Percentiles rank a stretch among this genome's conserved stretches.
Evolutionary conservation across 2,797 vertebrate genomes (phyloP).

Genomic region (Lepidocolaptes lacrymiger): DNA sequence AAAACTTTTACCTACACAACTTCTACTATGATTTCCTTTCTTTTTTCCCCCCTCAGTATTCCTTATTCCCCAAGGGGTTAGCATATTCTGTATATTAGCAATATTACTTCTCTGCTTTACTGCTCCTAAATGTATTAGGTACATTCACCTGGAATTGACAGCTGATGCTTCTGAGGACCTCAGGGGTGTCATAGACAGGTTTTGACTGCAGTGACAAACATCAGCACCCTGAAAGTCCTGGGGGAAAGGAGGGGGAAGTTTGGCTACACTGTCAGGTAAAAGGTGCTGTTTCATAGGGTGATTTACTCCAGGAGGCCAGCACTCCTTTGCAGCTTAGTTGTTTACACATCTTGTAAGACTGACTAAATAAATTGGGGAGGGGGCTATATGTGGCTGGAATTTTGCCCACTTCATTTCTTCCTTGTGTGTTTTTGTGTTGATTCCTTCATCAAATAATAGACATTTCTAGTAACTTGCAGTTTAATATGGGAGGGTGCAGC

Average conservation of each 20-base stretch:
- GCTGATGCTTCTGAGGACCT: neutral
- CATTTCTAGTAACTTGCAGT: neutral
- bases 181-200: neutral
- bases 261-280: neutral
- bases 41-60: neutral
- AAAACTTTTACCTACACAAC: conserved; percentile 66
- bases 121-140: neutral
- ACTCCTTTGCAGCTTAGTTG: neutral
- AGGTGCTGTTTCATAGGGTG: neutral
- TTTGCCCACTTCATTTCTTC: neutral
- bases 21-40: conserved; percentile 27
- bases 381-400: neutral
- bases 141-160: neutral
- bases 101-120: conserved; percentile 53
- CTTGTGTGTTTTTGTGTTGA: neutral
- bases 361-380: neutral
- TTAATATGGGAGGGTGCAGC: neutral
- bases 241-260: neutral
- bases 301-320: neutral
- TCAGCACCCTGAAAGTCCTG: neutral
- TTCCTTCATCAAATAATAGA: neutral
- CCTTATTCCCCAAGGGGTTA: conserved; percentile 20
- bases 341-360: neutral
- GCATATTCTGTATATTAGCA: neutral
- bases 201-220: neutral